A percentile compares a stretch with the other conserved stretches of the same genome.
Evolutionary conservation across 2,797 vertebrate species (phyloP).

Genomic region (Artibeus jamaicensis): DNA sequence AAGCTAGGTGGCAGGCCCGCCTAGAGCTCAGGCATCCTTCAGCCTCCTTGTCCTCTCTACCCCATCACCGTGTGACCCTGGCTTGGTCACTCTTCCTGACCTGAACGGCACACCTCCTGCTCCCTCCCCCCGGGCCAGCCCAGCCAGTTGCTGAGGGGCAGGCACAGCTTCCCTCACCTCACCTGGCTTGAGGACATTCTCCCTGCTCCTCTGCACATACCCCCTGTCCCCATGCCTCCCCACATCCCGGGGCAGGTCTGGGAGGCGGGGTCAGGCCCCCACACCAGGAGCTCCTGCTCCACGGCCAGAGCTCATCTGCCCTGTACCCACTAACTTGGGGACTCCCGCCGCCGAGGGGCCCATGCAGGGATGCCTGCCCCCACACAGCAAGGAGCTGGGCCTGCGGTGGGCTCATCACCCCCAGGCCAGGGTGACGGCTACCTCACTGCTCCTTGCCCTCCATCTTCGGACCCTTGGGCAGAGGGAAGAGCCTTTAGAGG

Average conservation of each 20-base stretch:
- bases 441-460: too few relatives aligned
- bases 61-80: not conserved
- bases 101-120: rapidly evolving
- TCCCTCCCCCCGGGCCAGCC: not conserved
- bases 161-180: not conserved
- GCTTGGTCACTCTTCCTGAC: too few relatives aligned
- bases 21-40: rapidly evolving
- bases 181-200: too few relatives aligned
- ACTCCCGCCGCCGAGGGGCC: not conserved
- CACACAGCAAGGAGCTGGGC: rapidly evolving
- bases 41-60: not conserved
- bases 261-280: too few relatives aligned
- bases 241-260: not conserved
- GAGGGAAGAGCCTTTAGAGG: not conserved
- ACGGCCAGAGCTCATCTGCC: rapidly evolving
- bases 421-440: not conserved
- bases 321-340: rapidly evolving
- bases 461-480: not conserved
- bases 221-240: not conserved
- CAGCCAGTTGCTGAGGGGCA: not conserved
- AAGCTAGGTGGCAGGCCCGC: not conserved
- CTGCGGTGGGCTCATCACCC: not conserved
- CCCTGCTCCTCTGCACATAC: rapidly evolving
- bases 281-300: too few relatives aligned
- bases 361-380: rapidly evolving